phyloP scores from a whole-genome alignment of 2,888 invertebrate species.

The Dexiosoma caninum region DNA sequence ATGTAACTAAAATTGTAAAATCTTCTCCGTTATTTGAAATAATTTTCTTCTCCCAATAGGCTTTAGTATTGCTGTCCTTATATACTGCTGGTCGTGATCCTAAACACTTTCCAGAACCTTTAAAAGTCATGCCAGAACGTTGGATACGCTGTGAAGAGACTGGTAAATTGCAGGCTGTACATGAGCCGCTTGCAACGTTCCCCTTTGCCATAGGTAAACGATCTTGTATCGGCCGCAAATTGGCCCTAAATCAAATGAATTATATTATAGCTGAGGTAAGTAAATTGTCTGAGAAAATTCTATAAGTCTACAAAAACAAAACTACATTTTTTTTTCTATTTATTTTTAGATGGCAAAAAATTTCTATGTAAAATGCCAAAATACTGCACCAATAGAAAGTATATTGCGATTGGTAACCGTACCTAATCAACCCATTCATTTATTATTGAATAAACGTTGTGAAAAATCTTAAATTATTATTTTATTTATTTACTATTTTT shows the following conservation, averaged over 20 bases:
- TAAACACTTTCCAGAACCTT: slow-evolving; percentile 83
- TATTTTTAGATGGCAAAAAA: slow-evolving; percentile 78
- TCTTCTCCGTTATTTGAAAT: background rate
- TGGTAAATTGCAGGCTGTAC: slow-evolving; percentile 78
- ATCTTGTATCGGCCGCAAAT: slow-evolving; percentile 89
- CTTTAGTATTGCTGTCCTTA: slow-evolving; percentile 88
- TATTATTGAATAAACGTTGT: slow-evolving; percentile 64
- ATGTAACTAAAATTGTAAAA: slow-evolving; percentile 80
- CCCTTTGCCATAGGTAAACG: slow-evolving; percentile 91
- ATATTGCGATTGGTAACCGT: slow-evolving; percentile 82
- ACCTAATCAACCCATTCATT: slow-evolving; percentile 76
- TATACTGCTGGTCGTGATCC: slow-evolving; percentile 89
- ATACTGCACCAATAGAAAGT: slow-evolving; percentile 79
- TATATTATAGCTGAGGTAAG: slow-evolving; percentile 83
- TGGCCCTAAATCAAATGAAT: slow-evolving; percentile 87
- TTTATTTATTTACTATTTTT: too few relatives aligned
- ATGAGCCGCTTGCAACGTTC: slow-evolving; percentile 83
- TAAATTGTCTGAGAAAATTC: background rate
- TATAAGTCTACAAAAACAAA: too few relatives aligned
- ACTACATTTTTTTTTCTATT: too few relatives aligned
- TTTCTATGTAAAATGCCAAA: slow-evolving; percentile 79
- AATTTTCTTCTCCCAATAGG: slow-evolving; percentile 78
- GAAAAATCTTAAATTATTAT: slow-evolving; percentile 34
- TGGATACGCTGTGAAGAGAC: slow-evolving; percentile 82
- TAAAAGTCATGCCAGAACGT: slow-evolving; percentile 85